Evolutionary conservation across 2,113 vertebrate genomes (phyloP).

Genomic region (Onychostruthus taczanowskii): DNA sequence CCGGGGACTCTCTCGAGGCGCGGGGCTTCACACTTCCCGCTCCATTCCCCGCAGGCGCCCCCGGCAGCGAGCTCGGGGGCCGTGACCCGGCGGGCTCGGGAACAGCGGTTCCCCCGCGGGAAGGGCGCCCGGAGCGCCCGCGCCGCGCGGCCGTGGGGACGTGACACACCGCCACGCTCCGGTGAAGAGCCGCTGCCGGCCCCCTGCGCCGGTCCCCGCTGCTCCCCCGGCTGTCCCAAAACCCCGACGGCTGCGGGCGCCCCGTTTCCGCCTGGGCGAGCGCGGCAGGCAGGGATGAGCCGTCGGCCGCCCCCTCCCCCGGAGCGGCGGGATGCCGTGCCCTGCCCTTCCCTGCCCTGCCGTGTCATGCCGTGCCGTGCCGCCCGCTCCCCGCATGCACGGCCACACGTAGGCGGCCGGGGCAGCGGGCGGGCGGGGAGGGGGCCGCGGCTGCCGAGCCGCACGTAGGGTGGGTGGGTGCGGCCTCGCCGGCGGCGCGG

Average conservation of each 20-base stretch:
- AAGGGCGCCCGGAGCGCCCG: too few relatives aligned
- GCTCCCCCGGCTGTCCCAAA: neutral
- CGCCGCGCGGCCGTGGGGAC: neutral
- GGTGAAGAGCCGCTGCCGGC: neutral
- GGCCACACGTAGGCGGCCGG: conserved; percentile 60
- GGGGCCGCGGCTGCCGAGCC: conserved; percentile 10
- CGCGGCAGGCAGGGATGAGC: neutral
- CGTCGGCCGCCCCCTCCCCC: neutral
- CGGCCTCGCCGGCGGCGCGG: neutral
- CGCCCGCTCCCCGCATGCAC: conserved; percentile 35
- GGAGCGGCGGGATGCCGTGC: neutral
- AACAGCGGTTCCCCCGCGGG: neutral
- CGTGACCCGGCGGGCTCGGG: neutral
- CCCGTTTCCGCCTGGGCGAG: neutral
- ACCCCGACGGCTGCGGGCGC: neutral
- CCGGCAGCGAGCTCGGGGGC: neutral
- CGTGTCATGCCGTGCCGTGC: neutral
- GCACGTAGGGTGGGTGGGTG: conserved; percentile 71
- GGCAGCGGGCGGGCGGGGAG: neutral
- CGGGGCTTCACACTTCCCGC: neutral
- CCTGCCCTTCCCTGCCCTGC: neutral
- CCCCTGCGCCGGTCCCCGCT: neutral
- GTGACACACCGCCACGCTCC: neutral
- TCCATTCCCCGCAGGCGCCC: neutral
- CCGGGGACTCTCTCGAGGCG: neutral